Percentiles rank a stretch among this genome's conserved stretches.
phyloP scores from a whole-genome alignment of 2,113 vertebrate genomes.

The Melozone crissalis region DNA sequence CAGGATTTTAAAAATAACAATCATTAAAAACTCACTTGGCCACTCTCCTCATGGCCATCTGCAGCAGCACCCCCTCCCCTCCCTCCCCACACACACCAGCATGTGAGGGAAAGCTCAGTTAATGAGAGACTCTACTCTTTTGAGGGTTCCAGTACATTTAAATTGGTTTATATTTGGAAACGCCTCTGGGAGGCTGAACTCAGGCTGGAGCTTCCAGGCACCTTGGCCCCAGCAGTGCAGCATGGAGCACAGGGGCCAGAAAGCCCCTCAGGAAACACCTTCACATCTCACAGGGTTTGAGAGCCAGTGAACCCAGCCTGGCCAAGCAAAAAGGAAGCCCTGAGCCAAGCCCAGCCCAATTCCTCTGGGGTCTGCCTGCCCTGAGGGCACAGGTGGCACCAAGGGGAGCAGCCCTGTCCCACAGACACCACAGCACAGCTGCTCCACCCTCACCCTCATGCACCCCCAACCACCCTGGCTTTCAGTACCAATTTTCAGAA shows the following conservation, averaged over 20 bases:
- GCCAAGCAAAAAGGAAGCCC: background rate
- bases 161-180: slow-evolving; percentile 3
- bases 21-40: background rate
- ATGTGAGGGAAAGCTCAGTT: background rate
- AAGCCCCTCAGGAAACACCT: background rate
- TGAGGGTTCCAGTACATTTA: background rate
- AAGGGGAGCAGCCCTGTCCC: background rate
- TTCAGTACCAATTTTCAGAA: background rate
- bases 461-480: background rate
- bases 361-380: background rate
- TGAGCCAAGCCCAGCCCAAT: background rate
- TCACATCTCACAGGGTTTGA: background rate
- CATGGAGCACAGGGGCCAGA: background rate
- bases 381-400: background rate
- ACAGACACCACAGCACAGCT: background rate
- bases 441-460: background rate
- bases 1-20: background rate
- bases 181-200: background rate
- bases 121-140: background rate
- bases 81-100: background rate
- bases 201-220: background rate
- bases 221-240: background rate
- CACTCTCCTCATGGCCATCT: background rate
- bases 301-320: background rate
- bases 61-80: background rate